Conservation (phyloP, 1,140 invertebrate genomes). For the Lamellibrachia luymesi region DNA sequence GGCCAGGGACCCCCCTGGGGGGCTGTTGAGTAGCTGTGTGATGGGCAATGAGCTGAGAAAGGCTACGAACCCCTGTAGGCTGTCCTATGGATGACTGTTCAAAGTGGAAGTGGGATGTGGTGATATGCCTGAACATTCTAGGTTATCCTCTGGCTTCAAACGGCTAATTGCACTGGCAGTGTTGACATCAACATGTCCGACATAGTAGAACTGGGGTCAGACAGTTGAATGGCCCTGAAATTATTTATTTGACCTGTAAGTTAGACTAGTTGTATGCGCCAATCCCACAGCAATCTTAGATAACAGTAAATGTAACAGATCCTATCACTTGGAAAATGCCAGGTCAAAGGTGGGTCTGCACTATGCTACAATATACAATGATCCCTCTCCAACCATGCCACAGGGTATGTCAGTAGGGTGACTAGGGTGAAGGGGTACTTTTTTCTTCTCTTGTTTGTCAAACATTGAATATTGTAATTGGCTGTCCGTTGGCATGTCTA, state of each 20-base stretch:
- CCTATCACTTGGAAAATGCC: background rate
- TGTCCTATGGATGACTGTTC: background rate
- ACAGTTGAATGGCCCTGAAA: background rate
- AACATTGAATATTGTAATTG: background rate
- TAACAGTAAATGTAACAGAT: background rate
- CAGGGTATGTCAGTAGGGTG: background rate
- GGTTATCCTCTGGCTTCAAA: background rate
- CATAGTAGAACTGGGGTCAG: background rate
- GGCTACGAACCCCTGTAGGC: background rate
- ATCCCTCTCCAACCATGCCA: background rate
- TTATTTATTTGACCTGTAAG: background rate
- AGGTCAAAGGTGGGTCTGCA: background rate
- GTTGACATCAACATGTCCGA: background rate
- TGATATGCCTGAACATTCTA: background rate
- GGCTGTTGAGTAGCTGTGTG: background rate
- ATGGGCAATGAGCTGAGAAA: background rate
- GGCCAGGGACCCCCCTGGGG: too few relatives aligned
- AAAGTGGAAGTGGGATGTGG: background rate
- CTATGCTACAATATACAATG: background rate
- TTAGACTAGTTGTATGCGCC: background rate
- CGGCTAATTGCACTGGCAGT: background rate
- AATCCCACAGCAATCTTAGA: background rate
- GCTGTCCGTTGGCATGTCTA: background rate
- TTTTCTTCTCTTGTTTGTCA: background rate
- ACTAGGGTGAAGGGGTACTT: background rate